Evolutionary conservation across 2,888 invertebrate species (phyloP), one percentile per base, ranked within the genome.

Genomic region (Nomada goodeniana): DNA sequence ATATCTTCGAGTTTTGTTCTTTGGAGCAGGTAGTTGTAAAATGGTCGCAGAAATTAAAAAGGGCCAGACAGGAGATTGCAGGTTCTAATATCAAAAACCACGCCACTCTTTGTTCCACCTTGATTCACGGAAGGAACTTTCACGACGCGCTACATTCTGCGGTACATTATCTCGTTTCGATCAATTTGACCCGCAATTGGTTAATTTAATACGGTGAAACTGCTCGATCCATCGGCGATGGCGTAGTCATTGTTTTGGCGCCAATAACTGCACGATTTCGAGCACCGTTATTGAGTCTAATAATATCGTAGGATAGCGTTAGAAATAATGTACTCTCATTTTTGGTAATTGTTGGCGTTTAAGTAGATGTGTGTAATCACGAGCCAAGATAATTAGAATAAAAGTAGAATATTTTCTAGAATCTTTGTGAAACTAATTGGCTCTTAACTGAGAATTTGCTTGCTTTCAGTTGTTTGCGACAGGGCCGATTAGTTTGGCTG

Each of bases 171-270:
- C 89, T 71, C 76, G 89, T 89, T 88, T 89, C 89, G 89, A 91
- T 91, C 91, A 89, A 91, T 91, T 91, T 91, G 89, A 88, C 89
- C 88, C 85, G 85, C 85, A 85, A 89, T 91, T 89, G 90, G 90
- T 87, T 90, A 90, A 90, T 91, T 91, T 90, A 91, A 91, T 90
- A 89, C 89, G 89, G 91, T 90, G 91, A 91, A 91, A 91, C 90
- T 88, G 80, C 76, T 76, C 63, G 67, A 42, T 69, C 50, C 69
- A 75, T 59, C 77, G 64, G 26, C 50, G 74, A 79, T 82, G 74
- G 76, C 67, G 76, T 67, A 64, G 78, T 68, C 67, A 68, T 74
- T 80, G 74, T 59, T 68, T 71, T 76, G 80, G 53, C 50, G 72
- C 20, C 47, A 47, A 59, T 67, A 55, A 47, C 74, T 44, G 20